Base-by-base conservation (phyloP, 2,888 invertebrate genomes). In the Temnothorax rugatulus region DNA sequence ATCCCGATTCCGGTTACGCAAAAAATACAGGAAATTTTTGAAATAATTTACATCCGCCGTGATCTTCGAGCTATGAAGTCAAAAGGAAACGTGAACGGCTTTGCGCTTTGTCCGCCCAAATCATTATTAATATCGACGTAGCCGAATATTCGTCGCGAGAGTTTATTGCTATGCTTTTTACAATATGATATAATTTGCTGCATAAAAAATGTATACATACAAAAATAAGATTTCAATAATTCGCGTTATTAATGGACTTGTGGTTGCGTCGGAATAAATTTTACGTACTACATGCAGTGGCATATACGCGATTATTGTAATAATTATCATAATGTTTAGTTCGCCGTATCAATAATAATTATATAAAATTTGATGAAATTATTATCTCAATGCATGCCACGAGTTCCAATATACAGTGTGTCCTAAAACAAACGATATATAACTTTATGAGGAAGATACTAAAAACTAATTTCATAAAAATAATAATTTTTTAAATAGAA, bases 351-450 rank as follows among this genome's bases (percentile, higher is more conserved):
- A 59, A 74, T 59, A 79, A 71, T 71, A 71, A 79, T 71, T 71
- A 57, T 50, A 50, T 54, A 47, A 73, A 79, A 79, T 50, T 59
- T 79, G 21, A n/a, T 73, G 34, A 79, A 59, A 79, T 79, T 59
- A 73, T 57, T 79, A 79, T 59, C 13, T 8, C 4, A 59, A 59
- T 47, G 25, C 1, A 38, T 18, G 11, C 47, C 25, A 73, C 34
- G 57, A 47, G 13, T 57, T 25, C 13, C 34, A 18, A 57, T 71
- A 21, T 57, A 71, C 34, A 18, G 7, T 13, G 13, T 57, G 44
- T 59, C 18, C 7, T 29, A 44, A 57, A 79, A 44, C 25, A 29
- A 59, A 47, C 21, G 15, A 71, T 59, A 34, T 13, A 0, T 13
- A 57, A 77, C 15, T 54, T 69, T 54, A 69, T 29, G 8, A 66